phyloP scores from a whole-genome alignment of 1,140 invertebrate species.

The Druon quercuslanigerum region DNA sequence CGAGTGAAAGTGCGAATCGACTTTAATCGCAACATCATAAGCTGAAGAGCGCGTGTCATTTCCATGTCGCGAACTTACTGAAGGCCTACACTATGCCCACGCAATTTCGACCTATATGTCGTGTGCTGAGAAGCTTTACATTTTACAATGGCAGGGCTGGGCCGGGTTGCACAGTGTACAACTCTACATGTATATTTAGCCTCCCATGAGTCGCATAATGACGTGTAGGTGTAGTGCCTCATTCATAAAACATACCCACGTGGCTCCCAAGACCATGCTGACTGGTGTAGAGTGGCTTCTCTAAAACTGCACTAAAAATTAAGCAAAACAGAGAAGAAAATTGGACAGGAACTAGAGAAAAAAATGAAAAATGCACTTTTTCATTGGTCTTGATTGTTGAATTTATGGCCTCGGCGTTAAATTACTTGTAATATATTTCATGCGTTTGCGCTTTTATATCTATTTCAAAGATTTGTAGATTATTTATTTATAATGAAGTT shows the following conservation, averaged over 20 bases:
- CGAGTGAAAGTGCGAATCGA: constrained; percentile 24
- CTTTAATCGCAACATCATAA: not conserved
- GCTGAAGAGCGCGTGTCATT: not conserved
- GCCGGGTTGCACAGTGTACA: constrained; percentile 45
- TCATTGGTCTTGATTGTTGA: too few species aligned
- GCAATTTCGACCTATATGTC: constrained; percentile 33
- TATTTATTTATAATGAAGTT: too few species aligned
- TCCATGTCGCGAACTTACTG: constrained; percentile 5
- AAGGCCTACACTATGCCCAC: constrained; percentile 43
- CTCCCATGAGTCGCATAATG: constrained; percentile 48
- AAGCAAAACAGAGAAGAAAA: not conserved
- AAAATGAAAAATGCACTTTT: not conserved
- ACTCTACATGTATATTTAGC: constrained; percentile 52
- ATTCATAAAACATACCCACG: constrained; percentile 67
- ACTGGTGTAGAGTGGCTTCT: constrained; percentile 24
- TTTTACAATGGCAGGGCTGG: constrained; percentile 57
- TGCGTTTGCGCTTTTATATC: too few species aligned
- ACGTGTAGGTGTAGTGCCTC: constrained; percentile 60
- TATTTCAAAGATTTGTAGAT: too few species aligned
- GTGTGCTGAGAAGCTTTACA: constrained; percentile 35
- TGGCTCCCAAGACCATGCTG: constrained; percentile 46
- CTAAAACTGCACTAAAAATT: constrained; percentile 12
- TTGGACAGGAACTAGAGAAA: not conserved
- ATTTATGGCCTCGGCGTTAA: too few species aligned
- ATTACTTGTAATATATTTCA: too few species aligned